Conservation (phyloP, 2,888 invertebrate species). For the Zaprionus obscuricornis region DNA sequence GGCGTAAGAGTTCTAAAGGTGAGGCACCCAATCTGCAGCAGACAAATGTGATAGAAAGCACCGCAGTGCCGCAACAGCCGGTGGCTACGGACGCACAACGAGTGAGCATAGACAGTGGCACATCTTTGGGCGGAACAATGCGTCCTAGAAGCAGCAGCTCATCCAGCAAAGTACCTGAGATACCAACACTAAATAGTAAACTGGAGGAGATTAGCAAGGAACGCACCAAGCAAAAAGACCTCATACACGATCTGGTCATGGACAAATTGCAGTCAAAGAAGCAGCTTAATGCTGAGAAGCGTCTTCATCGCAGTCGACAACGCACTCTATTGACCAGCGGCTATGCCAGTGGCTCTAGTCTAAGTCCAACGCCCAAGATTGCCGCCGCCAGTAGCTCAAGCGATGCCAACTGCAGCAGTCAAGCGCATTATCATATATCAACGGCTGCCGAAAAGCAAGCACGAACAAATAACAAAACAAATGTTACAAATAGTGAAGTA, state of each 20-base stretch:
- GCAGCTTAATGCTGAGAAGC: constrained; percentile 86
- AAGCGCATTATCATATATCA: constrained; percentile 81
- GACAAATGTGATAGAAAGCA: constrained; percentile 81
- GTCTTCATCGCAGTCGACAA: constrained; percentile 86
- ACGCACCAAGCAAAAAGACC: constrained; percentile 91
- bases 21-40: constrained; percentile 66
- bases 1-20: constrained; percentile 85
- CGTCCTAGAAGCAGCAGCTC: constrained; percentile 55
- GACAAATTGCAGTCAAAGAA: constrained; percentile 89
- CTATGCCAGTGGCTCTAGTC: constrained; percentile 78
- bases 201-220: constrained; percentile 91
- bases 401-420: constrained; percentile 79
- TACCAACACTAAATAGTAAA: constrained; percentile 87
- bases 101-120: background rate
- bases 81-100: constrained; percentile 29
- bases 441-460: constrained; percentile 64
- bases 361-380: constrained; percentile 81
- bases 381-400: constrained; percentile 74
- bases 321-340: constrained; percentile 82
- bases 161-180: constrained; percentile 80
- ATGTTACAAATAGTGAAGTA: too few species aligned
- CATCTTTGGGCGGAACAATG: constrained; percentile 29
- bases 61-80: constrained; percentile 18
- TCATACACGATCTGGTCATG: constrained; percentile 92
- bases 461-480: constrained; percentile 26